These are phyloP conservation scores for Liparis tanakae DNA, from an alignment of 2,797 vertebrate species.

Conservation along the genomic window DNA sequence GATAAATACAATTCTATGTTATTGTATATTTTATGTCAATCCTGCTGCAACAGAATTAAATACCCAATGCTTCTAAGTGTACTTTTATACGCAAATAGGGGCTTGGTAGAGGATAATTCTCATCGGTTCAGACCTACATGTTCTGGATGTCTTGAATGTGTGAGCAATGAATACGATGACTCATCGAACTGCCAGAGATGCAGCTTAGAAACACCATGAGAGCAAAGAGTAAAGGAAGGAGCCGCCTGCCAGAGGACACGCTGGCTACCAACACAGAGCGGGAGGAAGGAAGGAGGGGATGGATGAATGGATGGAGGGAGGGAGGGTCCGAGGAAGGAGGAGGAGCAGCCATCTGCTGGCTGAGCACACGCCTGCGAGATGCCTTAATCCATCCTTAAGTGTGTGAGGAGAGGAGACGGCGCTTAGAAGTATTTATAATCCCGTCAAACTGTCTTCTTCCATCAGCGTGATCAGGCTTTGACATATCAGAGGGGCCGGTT, in stretches of 20 bases:
- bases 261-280: conserved; percentile 12
- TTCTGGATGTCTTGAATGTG: conserved; percentile 37
- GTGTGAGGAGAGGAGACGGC: conserved; percentile 56
- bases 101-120: background rate
- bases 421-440: conserved; percentile 71
- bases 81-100: background rate
- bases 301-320: conserved; percentile 30
- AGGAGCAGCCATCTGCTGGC: conserved; percentile 70
- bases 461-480: conserved; percentile 62
- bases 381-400: conserved; percentile 74
- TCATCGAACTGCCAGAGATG: conserved; percentile 55
- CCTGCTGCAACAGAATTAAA: background rate
- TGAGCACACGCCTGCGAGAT: conserved; percentile 53
- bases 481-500: conserved; percentile 40
- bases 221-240: conserved; percentile 28
- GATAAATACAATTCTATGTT: background rate
- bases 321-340: conserved; percentile 46
- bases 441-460: conserved; percentile 59
- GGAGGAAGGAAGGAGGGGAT: conserved; percentile 11
- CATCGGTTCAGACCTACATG: conserved; percentile 14
- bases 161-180: conserved; percentile 52
- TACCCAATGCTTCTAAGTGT: background rate
- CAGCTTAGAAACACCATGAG: conserved; percentile 29
- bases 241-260: conserved; percentile 60
- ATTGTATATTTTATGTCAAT: background rate